Conservation (phyloP, 2,113 vertebrate species). For the Gasterosteus nipponicus region DNA sequence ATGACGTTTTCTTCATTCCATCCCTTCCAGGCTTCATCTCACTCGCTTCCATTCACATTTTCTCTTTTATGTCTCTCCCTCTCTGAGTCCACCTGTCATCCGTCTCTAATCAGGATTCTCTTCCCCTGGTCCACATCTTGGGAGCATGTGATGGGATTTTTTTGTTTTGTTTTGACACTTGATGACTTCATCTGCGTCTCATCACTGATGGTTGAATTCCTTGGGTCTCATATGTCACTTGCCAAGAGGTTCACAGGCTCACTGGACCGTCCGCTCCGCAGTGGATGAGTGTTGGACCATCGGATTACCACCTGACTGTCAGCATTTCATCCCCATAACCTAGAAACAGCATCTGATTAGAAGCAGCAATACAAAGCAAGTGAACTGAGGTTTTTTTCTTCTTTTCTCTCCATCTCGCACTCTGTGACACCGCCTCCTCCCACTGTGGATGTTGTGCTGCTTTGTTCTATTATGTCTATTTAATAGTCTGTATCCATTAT, state of each 20-base stretch:
- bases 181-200: constrained; percentile 67
- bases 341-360: constrained; percentile 20
- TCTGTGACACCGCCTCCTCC: background rate
- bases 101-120: constrained; percentile 29
- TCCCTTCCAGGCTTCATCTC: constrained; percentile 1
- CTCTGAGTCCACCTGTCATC: constrained; percentile 23
- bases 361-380: background rate
- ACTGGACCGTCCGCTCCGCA: constrained; percentile 6
- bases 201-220: constrained; percentile 46
- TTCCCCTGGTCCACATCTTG: constrained; percentile 51
- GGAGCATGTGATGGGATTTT: constrained; percentile 26
- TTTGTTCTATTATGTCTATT: constrained; percentile 3
- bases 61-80: background rate
- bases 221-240: constrained; percentile 18
- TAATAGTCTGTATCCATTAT: background rate
- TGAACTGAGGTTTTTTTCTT: background rate
- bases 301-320: constrained; percentile 27
- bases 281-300: constrained; percentile 14
- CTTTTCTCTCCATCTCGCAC: background rate
- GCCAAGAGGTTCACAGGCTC: constrained; percentile 13
- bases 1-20: background rate
- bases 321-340: constrained; percentile 14
- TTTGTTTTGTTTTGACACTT: constrained; percentile 22
- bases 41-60: background rate
- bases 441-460: constrained; percentile 1